phyloP scores from a whole-genome alignment of 92 coral and sea anemone species.

The Phenganax subtilis region DNA sequence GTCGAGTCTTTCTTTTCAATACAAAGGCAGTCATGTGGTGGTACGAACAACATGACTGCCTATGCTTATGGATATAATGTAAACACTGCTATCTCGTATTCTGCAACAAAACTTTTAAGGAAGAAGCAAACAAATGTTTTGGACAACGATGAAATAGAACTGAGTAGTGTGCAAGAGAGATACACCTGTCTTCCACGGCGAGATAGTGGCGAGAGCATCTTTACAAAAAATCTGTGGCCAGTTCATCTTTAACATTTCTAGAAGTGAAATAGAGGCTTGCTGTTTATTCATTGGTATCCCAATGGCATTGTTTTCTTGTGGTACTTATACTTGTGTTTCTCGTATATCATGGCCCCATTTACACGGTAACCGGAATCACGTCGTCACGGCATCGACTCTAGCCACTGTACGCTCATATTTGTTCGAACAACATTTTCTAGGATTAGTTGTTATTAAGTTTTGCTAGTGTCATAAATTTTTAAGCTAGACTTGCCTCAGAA shows the following conservation, averaged over 20 bases:
- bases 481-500: no score
- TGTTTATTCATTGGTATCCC: neutral
- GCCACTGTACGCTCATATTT: no score
- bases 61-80: conserved; percentile 46
- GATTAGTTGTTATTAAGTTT: no score
- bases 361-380: no score
- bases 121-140: conserved; percentile 44
- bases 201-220: neutral
- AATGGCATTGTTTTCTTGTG: neutral
- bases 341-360: neutral
- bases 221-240: neutral
- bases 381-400: no score
- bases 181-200: conserved; percentile 7
- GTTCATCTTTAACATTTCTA: neutral
- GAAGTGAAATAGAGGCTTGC: neutral
- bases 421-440: no score
- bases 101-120: conserved; percentile 29
- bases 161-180: conserved; percentile 13
- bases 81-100: conserved; percentile 27
- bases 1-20: conserved; percentile 45
- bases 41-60: conserved; percentile 47
- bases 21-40: conserved; percentile 42
- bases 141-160: conserved; percentile 24
- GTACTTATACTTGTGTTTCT: neutral
- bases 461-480: no score